Conservation (phyloP, 1,140 invertebrate genomes). For the Dryas iulia region DNA sequence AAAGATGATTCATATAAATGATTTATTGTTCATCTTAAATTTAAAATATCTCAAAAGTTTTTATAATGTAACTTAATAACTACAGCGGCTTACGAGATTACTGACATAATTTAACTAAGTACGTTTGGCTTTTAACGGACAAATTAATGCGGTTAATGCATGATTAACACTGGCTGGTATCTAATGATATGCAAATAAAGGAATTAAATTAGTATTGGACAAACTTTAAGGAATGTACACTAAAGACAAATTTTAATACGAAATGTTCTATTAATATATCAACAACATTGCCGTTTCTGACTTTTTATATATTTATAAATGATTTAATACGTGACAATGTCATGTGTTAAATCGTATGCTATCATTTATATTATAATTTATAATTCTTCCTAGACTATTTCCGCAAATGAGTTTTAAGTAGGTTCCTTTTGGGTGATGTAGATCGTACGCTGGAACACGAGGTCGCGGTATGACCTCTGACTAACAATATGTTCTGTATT, state of each 20-base stretch:
- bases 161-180: neutral
- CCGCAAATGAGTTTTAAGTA: constrained; percentile 9
- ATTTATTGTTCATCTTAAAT: neutral
- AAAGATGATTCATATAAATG: neutral
- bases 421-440: constrained; percentile 6
- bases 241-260: too few relatives aligned
- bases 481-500: neutral
- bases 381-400: constrained; percentile 24
- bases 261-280: too few relatives aligned
- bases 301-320: too few relatives aligned
- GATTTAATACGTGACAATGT: too few relatives aligned
- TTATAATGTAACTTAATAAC: neutral
- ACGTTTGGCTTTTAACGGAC: neutral
- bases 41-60: neutral
- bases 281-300: neutral
- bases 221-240: neutral
- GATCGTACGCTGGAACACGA: constrained; percentile 16
- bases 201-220: neutral
- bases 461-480: constrained; percentile 15
- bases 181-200: neutral
- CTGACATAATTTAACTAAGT: neutral
- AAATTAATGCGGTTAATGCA: neutral
- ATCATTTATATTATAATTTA: neutral
- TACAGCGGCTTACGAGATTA: neutral
- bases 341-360: neutral